Base-by-base conservation (phyloP, 2,888 invertebrate species). In the Leptarthrus brevirostris region DNA sequence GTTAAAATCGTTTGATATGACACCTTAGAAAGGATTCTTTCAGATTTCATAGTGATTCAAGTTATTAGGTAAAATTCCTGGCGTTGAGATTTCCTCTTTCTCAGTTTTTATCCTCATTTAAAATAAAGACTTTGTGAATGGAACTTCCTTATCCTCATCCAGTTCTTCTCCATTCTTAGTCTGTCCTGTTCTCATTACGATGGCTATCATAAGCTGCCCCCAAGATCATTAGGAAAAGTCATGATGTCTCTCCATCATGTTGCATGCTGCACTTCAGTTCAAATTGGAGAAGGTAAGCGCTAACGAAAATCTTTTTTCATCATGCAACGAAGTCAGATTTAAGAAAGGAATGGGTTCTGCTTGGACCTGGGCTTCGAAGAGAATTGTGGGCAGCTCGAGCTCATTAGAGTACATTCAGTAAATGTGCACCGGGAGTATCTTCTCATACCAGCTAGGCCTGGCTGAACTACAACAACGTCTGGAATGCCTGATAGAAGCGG, bases 261-360 rank as follows among this genome's bases (percentile, higher is more conserved):
- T 64, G 64, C 47, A 64, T 47, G 64, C 16, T 64, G 47, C 22
- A 40, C 2, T 64, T 44, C 64, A 40, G 24, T 64, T 64, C 47
- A 47, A 64, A 47, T 47, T 64, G 12, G 40, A 40, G n/a, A n/a
- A 6, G 40, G 12, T 12, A 40, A 40, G 8, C 8, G 40, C 40
- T 40, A 30, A 40, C 40, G 40, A 44, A 64, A 64, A 64, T 64
- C 40, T 44, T 24, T n/a, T 64, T 64, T 44, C 47, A 64, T 64
- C 64, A 64, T 64, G 64, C 64, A 64, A 47, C 12, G 26, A 44
- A 64, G 64, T 64, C 64, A 64, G 47, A 64, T 44, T 64, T 14
- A 64, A 12, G 10, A 40, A 40, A 40, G 40, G 40, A 12, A 40
- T 40, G 30, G 30, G 30, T 30, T 30, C n/a, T n/a, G n/a, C n/a